A percentile compares a stretch with the other conserved stretches of the same genome.
phyloP scores from a whole-genome alignment of 2,797 vertebrate species.

The Sebastes itinus region DNA sequence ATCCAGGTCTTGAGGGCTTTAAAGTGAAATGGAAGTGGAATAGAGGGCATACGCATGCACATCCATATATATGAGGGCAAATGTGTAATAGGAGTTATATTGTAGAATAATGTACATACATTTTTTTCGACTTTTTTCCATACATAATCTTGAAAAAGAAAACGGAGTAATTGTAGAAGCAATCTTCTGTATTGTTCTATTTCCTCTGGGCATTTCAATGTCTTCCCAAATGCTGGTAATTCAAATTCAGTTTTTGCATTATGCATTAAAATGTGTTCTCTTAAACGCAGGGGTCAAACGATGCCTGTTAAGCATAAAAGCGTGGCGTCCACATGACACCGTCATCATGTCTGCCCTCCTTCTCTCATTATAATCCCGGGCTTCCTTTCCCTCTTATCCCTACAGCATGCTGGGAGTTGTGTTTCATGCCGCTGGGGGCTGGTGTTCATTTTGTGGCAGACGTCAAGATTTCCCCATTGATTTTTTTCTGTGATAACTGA shows the following conservation, averaged over 20 bases:
- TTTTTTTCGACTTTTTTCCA: neutral
- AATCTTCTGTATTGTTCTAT: neutral
- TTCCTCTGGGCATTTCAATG: neutral
- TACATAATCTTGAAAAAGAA: neutral
- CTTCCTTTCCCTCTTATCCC: constrained; percentile 21
- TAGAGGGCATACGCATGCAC: neutral
- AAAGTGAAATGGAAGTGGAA: neutral
- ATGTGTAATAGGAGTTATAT: neutral
- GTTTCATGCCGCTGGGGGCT: constrained; percentile 35
- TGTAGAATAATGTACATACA: neutral
- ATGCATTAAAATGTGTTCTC: neutral
- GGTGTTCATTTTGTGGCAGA: constrained; percentile 47
- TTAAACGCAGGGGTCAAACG: neutral
- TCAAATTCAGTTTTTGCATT: neutral
- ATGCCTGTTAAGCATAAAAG: neutral
- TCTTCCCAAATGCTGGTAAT: neutral
- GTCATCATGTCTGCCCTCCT: neutral
- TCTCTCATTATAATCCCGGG: constrained; percentile 27
- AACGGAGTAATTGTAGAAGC: neutral
- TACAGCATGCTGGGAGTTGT: constrained; percentile 16
- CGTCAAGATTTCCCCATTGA: constrained; percentile 34
- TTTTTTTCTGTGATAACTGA: constrained; percentile 41
- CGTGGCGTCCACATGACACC: neutral
- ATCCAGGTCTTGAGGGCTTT: constrained; percentile 21
- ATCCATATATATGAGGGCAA: neutral